Evolutionary conservation across 2,797 vertebrate species (phyloP).

Genomic region (Ptychadena robeensis): DNA sequence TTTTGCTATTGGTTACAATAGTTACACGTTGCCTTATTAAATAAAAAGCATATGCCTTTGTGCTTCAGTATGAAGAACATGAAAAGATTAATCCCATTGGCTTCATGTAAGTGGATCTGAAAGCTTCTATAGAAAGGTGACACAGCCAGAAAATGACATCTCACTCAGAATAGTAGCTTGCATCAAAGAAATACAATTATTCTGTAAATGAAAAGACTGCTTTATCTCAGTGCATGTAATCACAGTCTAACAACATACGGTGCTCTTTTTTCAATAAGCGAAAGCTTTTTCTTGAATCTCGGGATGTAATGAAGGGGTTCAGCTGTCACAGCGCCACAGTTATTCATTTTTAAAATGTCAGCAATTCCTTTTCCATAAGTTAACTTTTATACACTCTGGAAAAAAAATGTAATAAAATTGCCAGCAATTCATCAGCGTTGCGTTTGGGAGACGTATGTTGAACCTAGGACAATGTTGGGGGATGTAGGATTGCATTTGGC

Average conservation of each 20-base stretch:
- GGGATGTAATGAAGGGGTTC: conserved; percentile 44
- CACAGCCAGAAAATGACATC: background rate
- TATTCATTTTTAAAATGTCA: conserved; percentile 61
- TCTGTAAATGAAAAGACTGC: background rate
- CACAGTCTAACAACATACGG: conserved; percentile 25
- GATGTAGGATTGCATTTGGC: conserved; percentile 57
- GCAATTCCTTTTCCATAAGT: conserved; percentile 62
- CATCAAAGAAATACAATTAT: conserved; percentile 20
- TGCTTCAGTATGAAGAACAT: background rate
- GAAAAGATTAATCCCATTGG: background rate
- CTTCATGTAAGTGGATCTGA: background rate
- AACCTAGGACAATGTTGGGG: conserved; percentile 53
- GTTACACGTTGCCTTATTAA: background rate
- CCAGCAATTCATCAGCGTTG: conserved; percentile 57
- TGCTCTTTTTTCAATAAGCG: conserved; percentile 20
- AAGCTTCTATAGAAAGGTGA: too few species aligned
- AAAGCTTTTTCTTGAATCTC: conserved; percentile 33
- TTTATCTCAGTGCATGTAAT: conserved; percentile 2
- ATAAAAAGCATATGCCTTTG: background rate
- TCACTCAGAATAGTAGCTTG: background rate
- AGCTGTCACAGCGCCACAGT: conserved; percentile 47
- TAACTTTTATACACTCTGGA: conserved; percentile 61
- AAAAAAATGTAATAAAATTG: conserved; percentile 60
- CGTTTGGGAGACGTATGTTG: conserved; percentile 53
- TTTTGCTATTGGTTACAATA: background rate